A percentile compares a stretch with the other conserved stretches of the same genome.
Conservation (phyloP, 2,797 vertebrate species). For the Brotula barbata region DNA sequence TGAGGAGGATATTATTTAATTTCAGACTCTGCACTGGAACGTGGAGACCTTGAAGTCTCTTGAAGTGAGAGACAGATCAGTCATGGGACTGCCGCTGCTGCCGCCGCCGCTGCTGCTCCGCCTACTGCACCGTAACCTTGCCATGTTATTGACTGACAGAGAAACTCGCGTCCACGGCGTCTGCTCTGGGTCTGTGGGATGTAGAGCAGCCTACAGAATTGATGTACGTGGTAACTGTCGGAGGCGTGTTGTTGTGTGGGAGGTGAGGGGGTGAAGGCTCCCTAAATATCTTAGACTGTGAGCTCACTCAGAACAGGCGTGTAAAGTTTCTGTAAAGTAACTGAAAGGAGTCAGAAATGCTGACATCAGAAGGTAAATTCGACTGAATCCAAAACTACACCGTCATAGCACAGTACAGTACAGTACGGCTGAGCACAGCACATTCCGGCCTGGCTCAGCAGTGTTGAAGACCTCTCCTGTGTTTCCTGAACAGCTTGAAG, state of each 20-base stretch:
- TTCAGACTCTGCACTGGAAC: conserved; percentile 55
- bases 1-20: conserved; percentile 50
- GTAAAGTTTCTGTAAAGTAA: no score
- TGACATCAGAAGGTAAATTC: neutral
- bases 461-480: neutral
- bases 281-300: neutral
- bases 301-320: neutral
- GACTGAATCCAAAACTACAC: neutral
- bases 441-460: conserved; percentile 6
- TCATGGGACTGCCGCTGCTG: conserved; percentile 51
- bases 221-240: neutral
- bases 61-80: conserved; percentile 28
- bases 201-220: no score
- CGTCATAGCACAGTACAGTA: no score
- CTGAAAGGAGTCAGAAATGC: neutral
- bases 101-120: conserved; percentile 46
- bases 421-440: no score
- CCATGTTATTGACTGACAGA: conserved; percentile 31
- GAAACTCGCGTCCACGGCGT: no score
- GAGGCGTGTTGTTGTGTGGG: neutral
- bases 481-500: conserved; percentile 2
- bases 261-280: neutral
- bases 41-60: conserved; percentile 41
- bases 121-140: conserved; percentile 48
- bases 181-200: neutral